Conservation (phyloP, 1,140 invertebrate genomes). For the Brachionus koreanus region DNA sequence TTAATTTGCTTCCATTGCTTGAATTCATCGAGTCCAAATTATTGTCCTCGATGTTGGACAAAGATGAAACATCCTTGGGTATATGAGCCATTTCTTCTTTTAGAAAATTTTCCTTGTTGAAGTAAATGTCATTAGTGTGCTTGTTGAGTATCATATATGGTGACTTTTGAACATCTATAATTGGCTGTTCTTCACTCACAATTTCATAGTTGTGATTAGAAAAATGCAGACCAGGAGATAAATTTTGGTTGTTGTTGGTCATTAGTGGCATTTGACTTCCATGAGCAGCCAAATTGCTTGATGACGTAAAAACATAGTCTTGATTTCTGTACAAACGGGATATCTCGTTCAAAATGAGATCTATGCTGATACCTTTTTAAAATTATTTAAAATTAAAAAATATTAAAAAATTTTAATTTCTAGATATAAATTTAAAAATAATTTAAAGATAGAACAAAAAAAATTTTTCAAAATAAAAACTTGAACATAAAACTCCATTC, state of each 20-base stretch:
- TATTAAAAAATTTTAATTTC: background rate
- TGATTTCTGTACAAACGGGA: constrained; percentile 34
- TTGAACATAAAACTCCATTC: too few relatives aligned
- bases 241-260: constrained; percentile 23
- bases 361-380: background rate
- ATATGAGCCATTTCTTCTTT: background rate
- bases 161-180: background rate
- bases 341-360: constrained; percentile 24
- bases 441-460: background rate
- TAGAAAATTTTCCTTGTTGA: constrained; percentile 33
- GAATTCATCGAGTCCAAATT: constrained; percentile 17
- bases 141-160: constrained; percentile 26
- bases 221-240: background rate
- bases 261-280: background rate
- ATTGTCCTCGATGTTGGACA: constrained; percentile 27
- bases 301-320: constrained; percentile 29
- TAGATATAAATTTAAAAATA: background rate
- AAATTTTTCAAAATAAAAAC: background rate
- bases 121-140: constrained; percentile 28
- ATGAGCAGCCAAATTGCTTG: background rate
- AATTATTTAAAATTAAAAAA: too few relatives aligned
- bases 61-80: constrained; percentile 10
- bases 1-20: background rate
- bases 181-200: background rate
- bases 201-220: constrained; percentile 24